phyloP scores from a whole-genome alignment of 2,888 invertebrate genomes.

The Brachynemurus nebulosus region DNA sequence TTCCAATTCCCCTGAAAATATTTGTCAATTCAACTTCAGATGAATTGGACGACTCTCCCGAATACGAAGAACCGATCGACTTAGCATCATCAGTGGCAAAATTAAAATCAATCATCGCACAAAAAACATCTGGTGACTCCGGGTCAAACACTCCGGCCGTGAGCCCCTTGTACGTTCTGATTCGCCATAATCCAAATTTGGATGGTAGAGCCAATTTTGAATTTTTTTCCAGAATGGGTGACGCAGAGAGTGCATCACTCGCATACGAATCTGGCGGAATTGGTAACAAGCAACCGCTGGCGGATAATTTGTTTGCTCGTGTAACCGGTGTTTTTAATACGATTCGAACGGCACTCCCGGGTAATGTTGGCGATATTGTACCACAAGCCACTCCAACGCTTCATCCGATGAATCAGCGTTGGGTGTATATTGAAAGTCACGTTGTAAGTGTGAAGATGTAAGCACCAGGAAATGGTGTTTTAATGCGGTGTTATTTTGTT shows the following conservation, averaged over 20 bases:
- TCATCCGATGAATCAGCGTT: constrained; percentile 29
- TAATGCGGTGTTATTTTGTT: constrained; percentile 15
- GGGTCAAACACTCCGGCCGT: constrained; percentile 29
- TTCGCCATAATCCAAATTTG: neutral
- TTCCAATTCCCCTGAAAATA: no score
- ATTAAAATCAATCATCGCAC: constrained; percentile 47
- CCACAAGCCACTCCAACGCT: constrained; percentile 16
- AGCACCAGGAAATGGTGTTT: neutral
- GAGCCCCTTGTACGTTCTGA: constrained; percentile 28
- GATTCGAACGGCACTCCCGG: constrained; percentile 53
- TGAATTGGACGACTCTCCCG: constrained; percentile 38
- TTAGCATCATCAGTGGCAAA: constrained; percentile 59
- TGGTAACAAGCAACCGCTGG: constrained; percentile 13
- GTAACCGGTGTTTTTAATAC: constrained; percentile 70
- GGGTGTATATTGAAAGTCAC: constrained; percentile 33
- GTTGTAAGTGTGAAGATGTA: neutral
- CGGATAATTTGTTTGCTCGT: constrained; percentile 52
- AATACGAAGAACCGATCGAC: constrained; percentile 59
- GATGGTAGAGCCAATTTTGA: no score
- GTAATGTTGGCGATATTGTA: constrained; percentile 33
- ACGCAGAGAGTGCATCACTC: neutral
- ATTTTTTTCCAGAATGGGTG: neutral
- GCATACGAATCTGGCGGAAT: neutral
- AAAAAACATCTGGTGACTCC: constrained; percentile 30
- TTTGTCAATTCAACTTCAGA: no score